Evolutionary conservation across 2,888 invertebrate species (phyloP).

Genomic region (Synergus umbraculus): DNA sequence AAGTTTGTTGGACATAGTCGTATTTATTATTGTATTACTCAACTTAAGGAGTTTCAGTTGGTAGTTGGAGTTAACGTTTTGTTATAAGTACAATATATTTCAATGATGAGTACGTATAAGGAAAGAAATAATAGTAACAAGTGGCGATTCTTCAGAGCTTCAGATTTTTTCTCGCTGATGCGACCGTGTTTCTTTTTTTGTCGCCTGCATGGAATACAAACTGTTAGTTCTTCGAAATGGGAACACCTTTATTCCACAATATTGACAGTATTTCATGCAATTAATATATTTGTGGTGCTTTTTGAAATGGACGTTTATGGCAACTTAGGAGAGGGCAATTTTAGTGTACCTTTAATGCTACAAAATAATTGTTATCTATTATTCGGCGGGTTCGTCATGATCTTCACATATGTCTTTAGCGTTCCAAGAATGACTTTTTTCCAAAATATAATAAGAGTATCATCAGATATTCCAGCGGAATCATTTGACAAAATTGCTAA

Average conservation of each 20-base stretch:
- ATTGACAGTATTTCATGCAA: constrained; percentile 12
- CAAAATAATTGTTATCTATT: constrained; percentile 58
- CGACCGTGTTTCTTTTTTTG: constrained; percentile 55
- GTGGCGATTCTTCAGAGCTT: constrained; percentile 56
- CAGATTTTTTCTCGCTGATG: constrained; percentile 62
- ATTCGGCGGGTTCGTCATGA: constrained; percentile 51
- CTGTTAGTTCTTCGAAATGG: constrained; percentile 52
- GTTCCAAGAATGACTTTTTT: constrained; percentile 54
- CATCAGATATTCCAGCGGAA: constrained; percentile 53
- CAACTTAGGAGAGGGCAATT: neutral
- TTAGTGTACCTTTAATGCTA: constrained; percentile 42
- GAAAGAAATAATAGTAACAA: constrained; percentile 38
- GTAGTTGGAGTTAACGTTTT: neutral
- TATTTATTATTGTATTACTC: neutral
- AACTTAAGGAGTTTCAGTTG: neutral
- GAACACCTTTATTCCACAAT: constrained; percentile 52
- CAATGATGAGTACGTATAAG: neutral
- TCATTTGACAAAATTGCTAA: constrained; percentile 53
- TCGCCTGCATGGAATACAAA: constrained; percentile 60
- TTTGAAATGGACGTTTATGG: constrained; percentile 20
- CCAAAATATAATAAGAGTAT: constrained; percentile 49
- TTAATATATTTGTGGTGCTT: neutral
- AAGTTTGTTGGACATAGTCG: neutral
- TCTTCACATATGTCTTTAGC: constrained; percentile 51
- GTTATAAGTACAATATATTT: neutral